Base-by-base conservation (phyloP, 2,888 invertebrate species). In the Epirrhoe tristata region DNA sequence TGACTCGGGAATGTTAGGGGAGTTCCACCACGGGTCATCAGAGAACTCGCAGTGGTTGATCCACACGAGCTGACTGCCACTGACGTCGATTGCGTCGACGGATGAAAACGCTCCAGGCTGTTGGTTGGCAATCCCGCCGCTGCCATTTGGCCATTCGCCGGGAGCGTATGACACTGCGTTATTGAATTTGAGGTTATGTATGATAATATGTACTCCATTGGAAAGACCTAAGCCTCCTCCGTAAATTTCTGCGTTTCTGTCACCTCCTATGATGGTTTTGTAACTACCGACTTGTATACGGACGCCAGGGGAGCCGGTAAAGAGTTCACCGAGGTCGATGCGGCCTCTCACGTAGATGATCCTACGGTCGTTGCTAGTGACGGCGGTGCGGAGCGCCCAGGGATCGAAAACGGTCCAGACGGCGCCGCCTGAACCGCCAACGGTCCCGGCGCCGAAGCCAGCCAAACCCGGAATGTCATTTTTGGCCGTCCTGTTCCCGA, bases 1-100 rank as follows among this genome's bases (percentile, higher is more conserved):
- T 52, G 57, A 58, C 4, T 43, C 61, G 6, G 67, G 65, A n/a
- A 51, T 58, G 24, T 10, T 57, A 36, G 14, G 10, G 1, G 63
- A 51, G n/a, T 63, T 61, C 71, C 71, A 72, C 71, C 71, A 72
- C 5, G 71, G 71, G 50, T 72, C 71, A 39, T 72, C 69, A 3
- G 71, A 63, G 17, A 72, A 72, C 60, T 72, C 69, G 51, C 62
- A 62, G 46, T 72, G 69, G 54, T 69, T 52, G 0, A 72, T 53
- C 65, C 69, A 69, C 0, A 72, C 63, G 34, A 63, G 1, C 16
- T 59, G 48, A 32, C 59, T 55, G 12, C 0, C n/a, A 17, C 32
- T 24, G 7, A 69, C 63, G 36, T 50, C 67, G 46, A 72, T 63
- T 6, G 57, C 59, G 34, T 66, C 61, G 32, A 68, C 31, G 31